Base-by-base conservation (phyloP, 2,113 vertebrate species). In the Poeciliopsis retropinna region DNA sequence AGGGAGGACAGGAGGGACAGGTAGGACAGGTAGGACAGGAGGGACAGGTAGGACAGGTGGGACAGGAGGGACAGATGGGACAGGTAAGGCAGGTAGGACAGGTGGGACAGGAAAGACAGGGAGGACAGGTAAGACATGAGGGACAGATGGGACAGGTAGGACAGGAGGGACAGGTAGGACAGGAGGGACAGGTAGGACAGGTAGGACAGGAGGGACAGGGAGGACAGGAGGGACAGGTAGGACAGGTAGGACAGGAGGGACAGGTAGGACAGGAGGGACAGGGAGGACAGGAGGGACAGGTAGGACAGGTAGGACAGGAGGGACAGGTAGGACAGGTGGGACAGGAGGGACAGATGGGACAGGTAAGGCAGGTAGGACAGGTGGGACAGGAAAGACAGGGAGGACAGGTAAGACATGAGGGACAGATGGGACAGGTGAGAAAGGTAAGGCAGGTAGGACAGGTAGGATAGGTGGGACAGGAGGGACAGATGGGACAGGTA, bases 211-310 rank as follows among this genome's bases (percentile, higher is more conserved):
- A 70, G 75, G 25, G 75, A 37, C 34, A 27, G 3, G 17, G 5
- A 5, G 4, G 41, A 4, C 41, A 17, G 41, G 41, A 15, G 4
- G 68, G 10, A 37, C 31, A 81, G 73, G 79, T 76, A 67, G 25
- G 75, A 37, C 34, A 27, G 3, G 17, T 11, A 5, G 4, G 41
- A 4, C 41, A 17, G 41, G 41, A 15, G 4, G 14, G 12, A 14
- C 14, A n/a, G n/a, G n/a, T n/a, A n/a, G 68, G 10, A 37, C 31
- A 81, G 73, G 79, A 70, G 75, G 25, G 75, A 37, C 34, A 27
- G 3, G 17, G 5, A 5, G 4, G 41, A 4, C 41, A 17, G 41
- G 41, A 15, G 4, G 14, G 12, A 14, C 14, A n/a, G n/a, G n/a
- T n/a, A n/a, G n/a, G n/a, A n/a, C n/a, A n/a, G n/a, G n/a, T n/a